These are phyloP conservation scores for Tubiluchus corallicola DNA, from an alignment of 2,888 invertebrate species.

Conservation along the genomic window DNA sequence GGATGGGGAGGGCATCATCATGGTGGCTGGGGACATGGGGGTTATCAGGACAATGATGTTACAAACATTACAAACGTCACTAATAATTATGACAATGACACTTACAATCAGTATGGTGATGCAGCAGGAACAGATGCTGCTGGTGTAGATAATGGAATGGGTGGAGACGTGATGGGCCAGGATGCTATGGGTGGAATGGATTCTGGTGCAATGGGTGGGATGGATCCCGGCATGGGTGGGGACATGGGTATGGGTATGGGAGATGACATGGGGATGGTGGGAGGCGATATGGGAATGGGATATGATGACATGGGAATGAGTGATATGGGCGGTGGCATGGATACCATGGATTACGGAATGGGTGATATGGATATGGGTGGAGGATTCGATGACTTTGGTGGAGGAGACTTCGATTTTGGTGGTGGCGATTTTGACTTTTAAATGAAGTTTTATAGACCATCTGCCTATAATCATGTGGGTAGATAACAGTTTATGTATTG, in stretches of 20 bases:
- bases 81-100: constrained; percentile 4
- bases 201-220: constrained; percentile 4
- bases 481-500: too few species aligned
- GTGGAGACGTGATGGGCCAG: constrained; percentile 1
- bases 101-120: background rate
- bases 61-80: constrained; percentile 7
- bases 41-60: constrained; percentile 6
- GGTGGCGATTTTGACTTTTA: constrained; percentile 8
- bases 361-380: constrained; percentile 4
- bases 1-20: background rate
- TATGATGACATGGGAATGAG: background rate
- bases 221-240: background rate
- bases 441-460: too few species aligned
- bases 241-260: constrained; percentile 8
- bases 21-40: constrained; percentile 1
- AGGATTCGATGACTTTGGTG: background rate
- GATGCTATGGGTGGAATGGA: constrained; percentile 5
- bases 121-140: background rate
- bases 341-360: background rate
- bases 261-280: background rate
- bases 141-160: too few species aligned
- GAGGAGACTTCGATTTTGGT: constrained; percentile 6
- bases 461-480: too few species aligned
- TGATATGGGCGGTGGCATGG: constrained; percentile 7
- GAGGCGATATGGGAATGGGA: constrained; percentile 4